Conservation (phyloP, 2,797 vertebrate species). For the Sebastes itinus region DNA sequence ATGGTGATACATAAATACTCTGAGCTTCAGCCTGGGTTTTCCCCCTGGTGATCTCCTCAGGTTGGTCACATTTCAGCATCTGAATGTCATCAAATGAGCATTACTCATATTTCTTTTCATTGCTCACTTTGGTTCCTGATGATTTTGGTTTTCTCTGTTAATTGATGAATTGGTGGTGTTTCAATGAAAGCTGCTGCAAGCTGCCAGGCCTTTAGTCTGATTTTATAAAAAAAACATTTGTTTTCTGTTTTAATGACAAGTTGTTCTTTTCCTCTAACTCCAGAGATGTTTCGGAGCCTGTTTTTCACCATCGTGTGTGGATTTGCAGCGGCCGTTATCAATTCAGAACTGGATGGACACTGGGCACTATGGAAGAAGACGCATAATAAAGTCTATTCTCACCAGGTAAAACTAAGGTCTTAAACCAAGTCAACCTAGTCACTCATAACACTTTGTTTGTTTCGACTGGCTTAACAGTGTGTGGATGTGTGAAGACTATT, state of each 20-base stretch:
- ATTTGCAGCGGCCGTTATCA: conserved; percentile 17
- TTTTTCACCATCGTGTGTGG: conserved; percentile 44
- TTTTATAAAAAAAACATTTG: neutral
- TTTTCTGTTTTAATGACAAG: neutral
- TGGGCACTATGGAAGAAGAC: conserved; percentile 86
- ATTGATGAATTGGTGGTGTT: conserved; percentile 13
- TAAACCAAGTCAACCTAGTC: neutral
- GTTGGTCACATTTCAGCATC: neutral
- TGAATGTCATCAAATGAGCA: neutral
- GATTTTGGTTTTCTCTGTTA: neutral
- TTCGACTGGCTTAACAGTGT: neutral
- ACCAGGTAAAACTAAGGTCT: conserved; percentile 63
- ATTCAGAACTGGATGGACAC: conserved; percentile 70
- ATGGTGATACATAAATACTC: neutral
- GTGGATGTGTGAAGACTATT: too few species aligned
- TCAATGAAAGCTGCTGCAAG: neutral
- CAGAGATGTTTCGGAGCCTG: conserved; percentile 59
- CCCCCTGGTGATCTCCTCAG: neutral
- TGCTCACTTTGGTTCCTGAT: neutral
- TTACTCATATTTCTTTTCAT: neutral
- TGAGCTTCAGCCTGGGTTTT: neutral
- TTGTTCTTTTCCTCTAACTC: neutral
- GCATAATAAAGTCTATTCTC: conserved; percentile 77
- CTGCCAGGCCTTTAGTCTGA: neutral
- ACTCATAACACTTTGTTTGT: neutral